Base-by-base conservation (phyloP, 2,113 vertebrate genomes). In the Ranitomeya imitator region DNA sequence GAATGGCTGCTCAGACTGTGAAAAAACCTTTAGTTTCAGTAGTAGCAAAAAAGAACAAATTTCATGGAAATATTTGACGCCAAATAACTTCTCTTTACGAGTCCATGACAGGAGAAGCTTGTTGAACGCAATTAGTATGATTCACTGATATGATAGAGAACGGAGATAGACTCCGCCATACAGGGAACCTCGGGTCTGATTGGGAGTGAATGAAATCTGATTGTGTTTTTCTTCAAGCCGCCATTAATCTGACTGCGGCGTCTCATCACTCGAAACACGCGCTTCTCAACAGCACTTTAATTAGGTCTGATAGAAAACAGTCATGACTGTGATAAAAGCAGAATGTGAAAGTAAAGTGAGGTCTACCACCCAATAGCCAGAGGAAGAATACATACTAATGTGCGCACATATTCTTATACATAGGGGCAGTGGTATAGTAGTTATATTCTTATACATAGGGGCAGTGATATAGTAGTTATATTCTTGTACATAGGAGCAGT, bases 111-210 rank as follows among this genome's bases (percentile, higher is more conserved):
- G 67, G n/a, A 85, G 26, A 16, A 59, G 81, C 15, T 63, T 19
- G 51, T 65, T 83, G 60, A 67, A 83, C 52, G 81, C 61, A 83
- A 83, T 83, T 83, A 63, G 79, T 45, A 82, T 82, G 57, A 83
- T 67, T 65, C 60, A 67, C 26, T 51, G 23, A 67, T 67, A 67
- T 67, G 79, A 83, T 83, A 45, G 1, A 1, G 26, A 23, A 63
- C 14, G 45, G n/a, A 2, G 59, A 60, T 31, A 1, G 4, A 5
- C 37, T 51, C 80, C 21, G 26, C 31, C 13, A 16, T 23, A 1
- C 26, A 10, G 9, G 59, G 80, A 45, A 63, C 59, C 80, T 31
- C 60, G 21, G 60, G 57, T 65, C 80, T 83, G 80, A 63, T 60
- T 81, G 52, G 19, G 54, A 83, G 31, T 19, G 59, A 83, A 83